Conservation (phyloP, 2,888 invertebrate species). For the Phymatocera aterrima region DNA sequence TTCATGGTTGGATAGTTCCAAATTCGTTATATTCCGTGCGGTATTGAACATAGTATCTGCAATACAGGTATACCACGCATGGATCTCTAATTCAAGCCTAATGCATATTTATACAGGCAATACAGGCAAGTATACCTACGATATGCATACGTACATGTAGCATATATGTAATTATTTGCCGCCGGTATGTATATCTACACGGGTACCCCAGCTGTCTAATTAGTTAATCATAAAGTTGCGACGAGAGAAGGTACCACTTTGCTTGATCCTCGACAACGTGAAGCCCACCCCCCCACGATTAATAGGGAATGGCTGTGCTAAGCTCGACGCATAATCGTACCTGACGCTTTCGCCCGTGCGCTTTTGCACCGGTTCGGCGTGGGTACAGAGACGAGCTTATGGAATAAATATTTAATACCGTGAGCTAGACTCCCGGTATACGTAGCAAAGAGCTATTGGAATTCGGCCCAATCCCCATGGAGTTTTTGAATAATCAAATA, state of each 20-base stretch:
- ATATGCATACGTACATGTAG: background rate
- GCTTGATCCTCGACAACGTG: conserved; percentile 31
- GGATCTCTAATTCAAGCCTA: conserved; percentile 3
- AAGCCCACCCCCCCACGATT: conserved; percentile 20
- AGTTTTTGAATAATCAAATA: background rate
- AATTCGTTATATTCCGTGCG: background rate
- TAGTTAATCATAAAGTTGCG: conserved; percentile 38
- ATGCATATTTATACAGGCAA: conserved; percentile 26
- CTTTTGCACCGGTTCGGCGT: background rate
- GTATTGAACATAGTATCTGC: background rate
- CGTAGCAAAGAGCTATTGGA: background rate
- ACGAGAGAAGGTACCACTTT: conserved; percentile 16
- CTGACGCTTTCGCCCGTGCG: background rate
- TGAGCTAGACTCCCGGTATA: background rate
- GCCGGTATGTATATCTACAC: background rate
- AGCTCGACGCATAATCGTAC: conserved; percentile 34
- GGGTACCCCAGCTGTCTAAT: conserved; percentile 28
- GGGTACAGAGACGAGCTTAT: background rate
- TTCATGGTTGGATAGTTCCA: background rate
- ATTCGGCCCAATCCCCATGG: background rate
- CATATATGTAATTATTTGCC: conserved; percentile 13
- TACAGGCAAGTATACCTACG: too few species aligned
- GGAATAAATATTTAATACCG: conserved; percentile 8
- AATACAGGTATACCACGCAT: background rate
- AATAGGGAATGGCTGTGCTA: conserved; percentile 31